Evolutionary conservation across 2,888 invertebrate species (phyloP), one percentile per base, ranked within the genome.

Genomic region (Urechis unicinctus): DNA sequence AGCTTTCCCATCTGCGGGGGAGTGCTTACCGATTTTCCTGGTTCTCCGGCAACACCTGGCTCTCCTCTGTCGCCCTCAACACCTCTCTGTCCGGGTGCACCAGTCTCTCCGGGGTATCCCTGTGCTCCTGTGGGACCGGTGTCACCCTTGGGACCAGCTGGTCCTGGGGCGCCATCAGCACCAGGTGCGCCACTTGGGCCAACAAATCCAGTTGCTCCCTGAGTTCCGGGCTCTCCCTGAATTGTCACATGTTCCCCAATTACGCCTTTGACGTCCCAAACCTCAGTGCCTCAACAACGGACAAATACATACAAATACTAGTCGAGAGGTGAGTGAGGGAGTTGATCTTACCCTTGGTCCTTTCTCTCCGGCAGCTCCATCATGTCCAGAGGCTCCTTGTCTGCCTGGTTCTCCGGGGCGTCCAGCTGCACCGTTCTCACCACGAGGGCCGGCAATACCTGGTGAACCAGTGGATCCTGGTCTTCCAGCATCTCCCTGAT

Each of bases 261-360:
- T 45, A 45, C 13, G n/a, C n/a, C n/a, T n/a, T n/a, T n/a, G n/a
- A n/a, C n/a, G n/a, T n/a, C n/a, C 13, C 17, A 45, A 45, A 45
- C 45, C 17, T 21, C 45, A 45, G n/a, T n/a, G n/a, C n/a, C n/a
- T n/a, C n/a, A n/a, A n/a, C n/a, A n/a, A n/a, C n/a, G n/a, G n/a
- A n/a, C n/a, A n/a, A n/a, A n/a, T n/a, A n/a, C n/a, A n/a, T n/a
- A n/a, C n/a, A n/a, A n/a, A n/a, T n/a, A n/a, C n/a, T n/a, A n/a
- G n/a, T n/a, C n/a, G n/a, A n/a, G n/a, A n/a, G n/a, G n/a, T n/a
- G n/a, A n/a, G n/a, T n/a, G n/a, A n/a, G n/a, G n/a, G n/a, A n/a
- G n/a, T n/a, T n/a, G n/a, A 17, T 50, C 59, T 53, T 55, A 62
- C 64, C 52, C 51, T 54, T 24, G 49, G 26, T 50, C 63, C 65